Conservation (phyloP, 2,113 vertebrate genomes). For the Vulpes lagopus region DNA sequence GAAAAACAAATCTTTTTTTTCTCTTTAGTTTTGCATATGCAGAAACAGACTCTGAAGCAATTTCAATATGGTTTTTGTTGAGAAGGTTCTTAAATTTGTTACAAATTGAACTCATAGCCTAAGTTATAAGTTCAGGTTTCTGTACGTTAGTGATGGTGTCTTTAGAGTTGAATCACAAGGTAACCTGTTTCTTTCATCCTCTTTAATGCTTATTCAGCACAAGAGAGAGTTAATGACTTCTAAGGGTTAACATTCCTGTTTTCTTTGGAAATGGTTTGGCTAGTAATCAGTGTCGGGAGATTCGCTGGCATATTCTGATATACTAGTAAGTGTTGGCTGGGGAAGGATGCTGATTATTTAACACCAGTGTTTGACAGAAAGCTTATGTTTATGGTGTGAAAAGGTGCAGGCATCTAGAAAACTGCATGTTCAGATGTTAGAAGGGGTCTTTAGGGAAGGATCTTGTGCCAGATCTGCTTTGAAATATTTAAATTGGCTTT, state of each 20-base stretch:
- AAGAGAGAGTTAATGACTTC: neutral
- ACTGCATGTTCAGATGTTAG: conserved; percentile 4
- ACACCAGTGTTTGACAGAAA: conserved; percentile 55
- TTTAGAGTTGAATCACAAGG: neutral
- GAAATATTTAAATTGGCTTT: conserved; percentile 52
- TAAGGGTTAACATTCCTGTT: neutral
- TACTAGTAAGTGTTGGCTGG: conserved; percentile 36
- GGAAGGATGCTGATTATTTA: conserved; percentile 63
- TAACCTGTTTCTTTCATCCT: neutral
- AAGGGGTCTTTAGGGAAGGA: neutral
- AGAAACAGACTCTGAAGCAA: conserved; percentile 10
- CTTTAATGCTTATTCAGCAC: neutral
- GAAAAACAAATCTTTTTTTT: neutral
- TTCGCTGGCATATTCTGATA: neutral
- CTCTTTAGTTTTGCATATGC: neutral
- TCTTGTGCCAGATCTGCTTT: conserved; percentile 46
- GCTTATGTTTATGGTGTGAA: conserved; percentile 43
- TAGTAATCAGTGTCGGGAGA: neutral
- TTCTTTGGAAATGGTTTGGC: conserved; percentile 49
- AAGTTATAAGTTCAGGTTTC: neutral
- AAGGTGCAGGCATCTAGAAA: conserved; percentile 49
- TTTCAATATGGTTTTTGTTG: neutral
- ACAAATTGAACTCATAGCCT: neutral
- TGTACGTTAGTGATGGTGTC: neutral
- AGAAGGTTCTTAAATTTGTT: neutral